phyloP scores from a whole-genome alignment of 2,797 vertebrate species.

The Momotus momota region DNA sequence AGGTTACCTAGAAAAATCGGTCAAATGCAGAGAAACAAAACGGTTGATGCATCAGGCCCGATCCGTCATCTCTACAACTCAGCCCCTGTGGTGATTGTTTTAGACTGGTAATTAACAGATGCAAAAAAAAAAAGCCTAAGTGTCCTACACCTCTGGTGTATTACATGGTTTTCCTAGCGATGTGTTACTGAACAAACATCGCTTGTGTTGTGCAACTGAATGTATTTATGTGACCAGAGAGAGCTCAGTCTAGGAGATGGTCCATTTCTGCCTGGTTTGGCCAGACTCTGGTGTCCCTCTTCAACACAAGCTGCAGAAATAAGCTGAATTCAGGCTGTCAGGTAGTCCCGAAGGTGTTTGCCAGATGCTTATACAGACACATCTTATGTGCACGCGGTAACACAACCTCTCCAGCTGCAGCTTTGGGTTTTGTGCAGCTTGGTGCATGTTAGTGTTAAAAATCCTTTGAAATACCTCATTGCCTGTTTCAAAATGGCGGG shows the following conservation, averaged over 20 bases:
- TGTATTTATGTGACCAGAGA: not conserved
- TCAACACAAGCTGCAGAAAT: not conserved
- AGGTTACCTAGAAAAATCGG: not conserved
- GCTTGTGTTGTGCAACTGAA: not conserved
- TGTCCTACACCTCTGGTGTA: rapidly evolving
- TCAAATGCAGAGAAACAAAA: not conserved
- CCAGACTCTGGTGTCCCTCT: not conserved
- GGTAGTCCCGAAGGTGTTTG: rapidly evolving
- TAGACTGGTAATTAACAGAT: not conserved
- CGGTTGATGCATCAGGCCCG: not conserved
- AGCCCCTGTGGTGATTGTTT: not conserved
- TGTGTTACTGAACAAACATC: not conserved
- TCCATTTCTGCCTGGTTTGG: not conserved
- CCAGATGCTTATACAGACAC: rapidly evolving
- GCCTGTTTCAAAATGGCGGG: rapidly evolving
- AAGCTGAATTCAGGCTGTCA: not conserved
- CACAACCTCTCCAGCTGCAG: not conserved
- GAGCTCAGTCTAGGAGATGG: not conserved
- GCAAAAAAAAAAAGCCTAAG: not conserved
- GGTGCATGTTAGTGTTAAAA: rapidly evolving
- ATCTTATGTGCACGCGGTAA: not conserved
- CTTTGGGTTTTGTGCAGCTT: not conserved
- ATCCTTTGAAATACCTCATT: not conserved
- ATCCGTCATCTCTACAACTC: not conserved
- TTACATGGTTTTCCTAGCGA: not conserved